These are phyloP conservation scores for Ceratotherium simum DNA, from an alignment of 2,113 vertebrate species.

Conservation along the genomic window DNA sequence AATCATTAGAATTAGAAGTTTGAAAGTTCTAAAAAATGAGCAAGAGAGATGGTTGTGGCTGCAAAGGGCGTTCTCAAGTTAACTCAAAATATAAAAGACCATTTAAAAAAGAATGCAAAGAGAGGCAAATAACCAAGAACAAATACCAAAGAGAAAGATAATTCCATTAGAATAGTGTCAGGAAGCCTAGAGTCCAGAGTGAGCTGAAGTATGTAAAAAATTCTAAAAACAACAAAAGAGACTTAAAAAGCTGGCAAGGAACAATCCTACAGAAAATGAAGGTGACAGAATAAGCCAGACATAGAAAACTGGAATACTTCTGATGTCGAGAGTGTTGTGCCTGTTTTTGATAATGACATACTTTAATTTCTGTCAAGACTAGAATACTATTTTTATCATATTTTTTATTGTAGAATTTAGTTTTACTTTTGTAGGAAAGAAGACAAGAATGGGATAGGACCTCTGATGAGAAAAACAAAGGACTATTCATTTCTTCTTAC, in stretches of 20 bases:
- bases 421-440: constrained; percentile 33
- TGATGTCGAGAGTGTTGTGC: not conserved
- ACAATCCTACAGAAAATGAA: constrained; percentile 3
- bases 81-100: constrained; percentile 14
- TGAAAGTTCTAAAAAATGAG: constrained; percentile 27
- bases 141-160: constrained; percentile 35
- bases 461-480: constrained; percentile 8
- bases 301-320: not conserved
- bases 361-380: constrained; percentile 1
- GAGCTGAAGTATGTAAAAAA: constrained; percentile 54
- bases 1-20: constrained; percentile 20
- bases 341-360: not conserved
- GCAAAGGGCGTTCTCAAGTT: not conserved
- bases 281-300: not conserved
- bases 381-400: not conserved
- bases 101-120: constrained; percentile 39
- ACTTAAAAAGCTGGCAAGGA: constrained; percentile 29
- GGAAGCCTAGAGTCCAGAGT: not conserved
- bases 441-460: not conserved
- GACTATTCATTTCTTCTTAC: not conserved
- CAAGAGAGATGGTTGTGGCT: not conserved
- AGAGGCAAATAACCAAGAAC: not conserved
- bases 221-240: constrained; percentile 59
- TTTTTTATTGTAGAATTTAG: not conserved
- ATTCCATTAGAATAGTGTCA: constrained; percentile 16